Base-by-base conservation (phyloP, 37 sponge, comb jelly and placozoan genomes). In the Mnemiopsis leidyi region DNA sequence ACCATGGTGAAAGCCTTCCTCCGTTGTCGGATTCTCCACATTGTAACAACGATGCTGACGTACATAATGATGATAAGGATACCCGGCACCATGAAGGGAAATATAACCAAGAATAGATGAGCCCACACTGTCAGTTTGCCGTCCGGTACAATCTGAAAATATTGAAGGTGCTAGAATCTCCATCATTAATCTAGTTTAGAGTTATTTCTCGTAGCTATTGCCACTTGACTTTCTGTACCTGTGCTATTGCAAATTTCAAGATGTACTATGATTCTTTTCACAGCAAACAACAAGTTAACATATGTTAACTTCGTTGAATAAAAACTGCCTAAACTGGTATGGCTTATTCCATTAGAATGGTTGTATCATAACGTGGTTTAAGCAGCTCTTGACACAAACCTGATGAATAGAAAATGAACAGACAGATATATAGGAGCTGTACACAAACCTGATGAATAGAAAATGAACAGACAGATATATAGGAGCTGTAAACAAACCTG, bases 11-110 rank as follows among this genome's bases (percentile, higher is more conserved):
- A 28, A 71, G 30, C 75, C 30, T 28, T n/a, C 25, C 75, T n/a
- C 3, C 75, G 75, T 71, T 71, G 75, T 5, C 30, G 25, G 5
- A 71, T 71, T 25, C 20, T 71, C 7, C 75, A 71, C 30, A 85
- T 85, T 23, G 48, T n/a, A 0, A 25, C 2, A 21, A 40, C 90
- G 26, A 85, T 85, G 29, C 23, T 25, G 25, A 85, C 21, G 61
- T 85, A 85, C 24, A 37, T 23, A 20, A 85, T 38, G 24, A 85
- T n/a, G 25, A 85, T 85, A 3, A 38, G 61, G 23, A 28, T 32
- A 13, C 90, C 90, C 39, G 90, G 90, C 36, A 85, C 23, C 90
- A 85, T 40, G 61, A 85, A 33, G 1, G 90, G 90, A 0, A 85
- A 29, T 0, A 37, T 40, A n/a, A 85, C 90, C 28, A 85, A 23